Percentiles rank a stretch among this genome's conserved stretches.
Conservation (phyloP, 2,888 invertebrate species). For the Iphiclides podalirius region DNA sequence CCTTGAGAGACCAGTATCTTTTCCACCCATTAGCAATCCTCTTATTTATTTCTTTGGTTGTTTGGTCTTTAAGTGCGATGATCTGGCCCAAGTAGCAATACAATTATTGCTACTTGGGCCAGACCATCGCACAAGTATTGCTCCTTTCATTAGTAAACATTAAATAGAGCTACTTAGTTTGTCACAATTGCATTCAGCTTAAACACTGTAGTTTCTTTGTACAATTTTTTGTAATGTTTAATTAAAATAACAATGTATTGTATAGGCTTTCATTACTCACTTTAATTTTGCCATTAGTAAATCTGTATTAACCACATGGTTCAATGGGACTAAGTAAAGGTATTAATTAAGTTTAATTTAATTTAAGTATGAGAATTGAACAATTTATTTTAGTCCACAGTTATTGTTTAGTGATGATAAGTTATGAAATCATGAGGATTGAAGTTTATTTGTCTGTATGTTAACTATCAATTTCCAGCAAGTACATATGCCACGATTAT, state of each 20-base stretch:
- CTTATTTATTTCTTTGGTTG: no score
- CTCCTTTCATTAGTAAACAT: no score
- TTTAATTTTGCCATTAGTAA: neutral
- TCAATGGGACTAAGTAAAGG: constrained; percentile 33
- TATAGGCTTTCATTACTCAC: neutral
- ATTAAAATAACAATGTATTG: neutral
- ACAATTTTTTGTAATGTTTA: neutral
- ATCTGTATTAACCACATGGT: neutral
- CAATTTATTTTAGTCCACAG: constrained; percentile 50
- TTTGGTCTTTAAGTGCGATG: no score
- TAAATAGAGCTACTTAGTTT: no score
- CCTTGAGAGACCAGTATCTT: no score
- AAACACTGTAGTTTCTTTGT: neutral
- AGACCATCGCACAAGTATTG: no score
- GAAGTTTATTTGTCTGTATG: neutral
- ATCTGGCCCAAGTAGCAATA: no score
- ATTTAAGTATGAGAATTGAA: constrained; percentile 41
- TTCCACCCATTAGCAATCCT: no score
- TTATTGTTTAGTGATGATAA: constrained; percentile 14
- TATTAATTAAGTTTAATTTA: constrained; percentile 43
- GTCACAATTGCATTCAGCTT: no score
- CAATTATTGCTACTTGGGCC: no score
- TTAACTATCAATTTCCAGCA: neutral
- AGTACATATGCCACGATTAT: constrained; percentile 1
- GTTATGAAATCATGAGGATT: constrained; percentile 10